Conservation (phyloP, 2,113 vertebrate genomes). For the Bufo bufo region DNA sequence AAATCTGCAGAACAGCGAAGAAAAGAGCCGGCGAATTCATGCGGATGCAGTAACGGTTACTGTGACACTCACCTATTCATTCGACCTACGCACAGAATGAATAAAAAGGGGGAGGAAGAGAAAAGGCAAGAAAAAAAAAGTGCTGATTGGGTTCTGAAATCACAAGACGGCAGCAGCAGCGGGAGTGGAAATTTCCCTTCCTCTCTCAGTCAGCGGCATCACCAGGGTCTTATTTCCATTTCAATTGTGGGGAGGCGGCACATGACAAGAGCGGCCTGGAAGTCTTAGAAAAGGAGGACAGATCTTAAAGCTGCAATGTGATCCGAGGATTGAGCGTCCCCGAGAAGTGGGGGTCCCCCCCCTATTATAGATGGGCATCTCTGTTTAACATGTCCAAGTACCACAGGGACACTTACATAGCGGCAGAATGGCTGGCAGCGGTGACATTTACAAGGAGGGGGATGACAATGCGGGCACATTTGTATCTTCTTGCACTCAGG, state of each 20-base stretch:
- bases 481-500: constrained; percentile 23
- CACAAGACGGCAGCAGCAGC: constrained; percentile 64
- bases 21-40: constrained; percentile 47
- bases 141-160: constrained; percentile 60
- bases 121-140: constrained; percentile 40
- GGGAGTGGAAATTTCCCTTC: constrained; percentile 79
- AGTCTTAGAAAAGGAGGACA: constrained; percentile 57
- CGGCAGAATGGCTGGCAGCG: constrained; percentile 18
- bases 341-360: neutral
- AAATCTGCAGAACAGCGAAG: constrained; percentile 8
- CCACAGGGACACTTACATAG: neutral
- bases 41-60: constrained; percentile 51
- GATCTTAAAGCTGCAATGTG: constrained; percentile 56
- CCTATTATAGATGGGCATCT: neutral
- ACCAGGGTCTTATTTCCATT: constrained; percentile 70
- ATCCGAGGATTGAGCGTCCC: neutral
- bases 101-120: constrained; percentile 50
- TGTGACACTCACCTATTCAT: constrained; percentile 57
- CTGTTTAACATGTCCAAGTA: neutral
- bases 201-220: constrained; percentile 62
- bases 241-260: constrained; percentile 65
- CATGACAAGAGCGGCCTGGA: constrained; percentile 61
- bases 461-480: neutral
- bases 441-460: neutral
- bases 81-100: constrained; percentile 52